Evolutionary conservation across 2,888 invertebrate genomes (phyloP).

Genomic region (Chouioia cunea): DNA sequence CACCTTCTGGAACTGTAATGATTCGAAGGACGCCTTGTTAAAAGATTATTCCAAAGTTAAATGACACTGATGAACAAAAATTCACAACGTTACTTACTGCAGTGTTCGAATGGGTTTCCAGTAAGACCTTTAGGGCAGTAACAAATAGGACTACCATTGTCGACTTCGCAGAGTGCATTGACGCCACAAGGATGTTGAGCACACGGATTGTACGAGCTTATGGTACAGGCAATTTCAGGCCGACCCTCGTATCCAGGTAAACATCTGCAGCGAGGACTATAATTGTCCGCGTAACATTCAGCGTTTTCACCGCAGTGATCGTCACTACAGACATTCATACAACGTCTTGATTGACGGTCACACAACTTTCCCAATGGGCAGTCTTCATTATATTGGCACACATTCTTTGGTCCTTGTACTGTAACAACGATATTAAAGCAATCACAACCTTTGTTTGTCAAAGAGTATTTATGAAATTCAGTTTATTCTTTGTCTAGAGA

Average conservation of each 20-base stretch:
- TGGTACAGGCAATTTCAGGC: constrained; percentile 78
- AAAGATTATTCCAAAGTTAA: constrained; percentile 3
- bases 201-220: constrained; percentile 82
- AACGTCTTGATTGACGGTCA: constrained; percentile 85
- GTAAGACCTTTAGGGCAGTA: constrained; percentile 90
- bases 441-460: constrained; percentile 6
- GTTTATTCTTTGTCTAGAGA: constrained; percentile 5
- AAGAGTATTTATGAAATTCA: not conserved
- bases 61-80: too few species aligned
- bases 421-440: constrained; percentile 43
- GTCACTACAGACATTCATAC: constrained; percentile 84
- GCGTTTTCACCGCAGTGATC: constrained; percentile 85
- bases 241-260: constrained; percentile 85
- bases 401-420: constrained; percentile 71
- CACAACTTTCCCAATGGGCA: constrained; percentile 89
- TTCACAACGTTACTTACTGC: constrained; percentile 78
- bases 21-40: too few species aligned
- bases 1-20: constrained; percentile 86
- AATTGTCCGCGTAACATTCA: constrained; percentile 84
- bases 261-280: constrained; percentile 85
- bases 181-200: constrained; percentile 89
- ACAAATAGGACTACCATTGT: constrained; percentile 88
- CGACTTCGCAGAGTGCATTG: constrained; percentile 86
- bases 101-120: constrained; percentile 90
- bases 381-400: constrained; percentile 92